Base-by-base conservation (phyloP, 2,113 vertebrate genomes). In the Nothoprocta perdicaria region DNA sequence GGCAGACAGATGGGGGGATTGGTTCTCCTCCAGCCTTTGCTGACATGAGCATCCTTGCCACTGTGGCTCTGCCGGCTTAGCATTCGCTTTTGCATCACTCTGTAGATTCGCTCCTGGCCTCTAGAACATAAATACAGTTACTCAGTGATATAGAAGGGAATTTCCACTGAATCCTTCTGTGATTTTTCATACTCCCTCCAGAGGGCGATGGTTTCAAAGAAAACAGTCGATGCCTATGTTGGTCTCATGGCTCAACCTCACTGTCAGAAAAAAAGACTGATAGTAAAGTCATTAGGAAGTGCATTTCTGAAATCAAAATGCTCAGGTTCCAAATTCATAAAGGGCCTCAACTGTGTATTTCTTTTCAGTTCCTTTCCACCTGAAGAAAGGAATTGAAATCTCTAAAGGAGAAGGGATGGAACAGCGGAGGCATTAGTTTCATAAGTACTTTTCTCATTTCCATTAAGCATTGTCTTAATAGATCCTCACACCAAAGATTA, bases 151-250 rank as follows among this genome's bases (percentile, higher is more conserved):
- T 31, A 50, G 77, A 89, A 87, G 52, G 57, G 38, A 75, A 40
- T 31, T 91, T 83, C 74, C 60, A 46, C 22, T 12, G 53, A 40
- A 82, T 88, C 31, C 11, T 83, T 80, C 55, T 4, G 52, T 83
- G 72, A 90, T 95, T 83, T 95, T 87, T 87, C 76, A 89, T 90
- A 95, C 53, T 24, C 66, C 96, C 95, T 96, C 91, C 85, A 96
- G 96, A 96, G 94, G 95, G 95, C 94, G 94, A 93, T 92, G 81
- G 83, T 91, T 93, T 93, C 93, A 95, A 93, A 91, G 76, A 83
- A 95, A 95, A 92, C 29, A 24, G 33, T 82, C 81, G 52, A 8
- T 77, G 48, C 48, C 40, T 63, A 12, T 9, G 14, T 33, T 58
- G 46, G 14, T 38, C 21, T 65, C 33, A 52, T 38, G 55, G 50